Conservation (phyloP, 2,113 vertebrate genomes). For the Lepisosteus osseus region DNA sequence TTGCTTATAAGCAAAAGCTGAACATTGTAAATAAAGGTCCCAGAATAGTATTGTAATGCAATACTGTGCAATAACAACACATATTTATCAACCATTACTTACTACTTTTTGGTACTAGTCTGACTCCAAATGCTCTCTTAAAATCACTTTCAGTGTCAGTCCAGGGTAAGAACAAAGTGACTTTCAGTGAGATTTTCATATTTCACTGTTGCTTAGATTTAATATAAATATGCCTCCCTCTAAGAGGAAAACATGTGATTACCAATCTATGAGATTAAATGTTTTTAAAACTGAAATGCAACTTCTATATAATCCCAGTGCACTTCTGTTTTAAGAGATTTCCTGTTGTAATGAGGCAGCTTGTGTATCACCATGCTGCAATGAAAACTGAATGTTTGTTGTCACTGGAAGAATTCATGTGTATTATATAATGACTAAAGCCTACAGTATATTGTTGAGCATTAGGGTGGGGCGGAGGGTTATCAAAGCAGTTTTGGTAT, state of each 20-base stretch:
- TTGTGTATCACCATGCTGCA: not conserved
- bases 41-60: too few relatives aligned
- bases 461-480: not conserved
- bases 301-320: conserved; percentile 9
- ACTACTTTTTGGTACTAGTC: too few relatives aligned
- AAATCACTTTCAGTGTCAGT: too few relatives aligned
- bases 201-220: too few relatives aligned
- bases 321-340: conserved; percentile 1
- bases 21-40: too few relatives aligned
- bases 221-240: not conserved
- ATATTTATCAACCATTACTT: too few relatives aligned
- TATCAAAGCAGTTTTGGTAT: not conserved
- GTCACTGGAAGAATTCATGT: not conserved
- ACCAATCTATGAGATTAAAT: not conserved
- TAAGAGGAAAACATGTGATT: not conserved
- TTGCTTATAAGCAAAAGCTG: too few relatives aligned
- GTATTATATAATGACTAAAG: conserved; percentile 3
- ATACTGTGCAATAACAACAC: too few relatives aligned
- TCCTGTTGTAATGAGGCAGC: conserved; percentile 2
- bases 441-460: not conserved
- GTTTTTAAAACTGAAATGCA: not conserved
- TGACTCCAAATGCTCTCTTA: too few relatives aligned
- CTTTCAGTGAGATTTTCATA: too few relatives aligned
- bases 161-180: too few relatives aligned
- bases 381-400: conserved; percentile 4